Conservation (phyloP, 2,113 vertebrate genomes). For the Patagioenas fasciata region DNA sequence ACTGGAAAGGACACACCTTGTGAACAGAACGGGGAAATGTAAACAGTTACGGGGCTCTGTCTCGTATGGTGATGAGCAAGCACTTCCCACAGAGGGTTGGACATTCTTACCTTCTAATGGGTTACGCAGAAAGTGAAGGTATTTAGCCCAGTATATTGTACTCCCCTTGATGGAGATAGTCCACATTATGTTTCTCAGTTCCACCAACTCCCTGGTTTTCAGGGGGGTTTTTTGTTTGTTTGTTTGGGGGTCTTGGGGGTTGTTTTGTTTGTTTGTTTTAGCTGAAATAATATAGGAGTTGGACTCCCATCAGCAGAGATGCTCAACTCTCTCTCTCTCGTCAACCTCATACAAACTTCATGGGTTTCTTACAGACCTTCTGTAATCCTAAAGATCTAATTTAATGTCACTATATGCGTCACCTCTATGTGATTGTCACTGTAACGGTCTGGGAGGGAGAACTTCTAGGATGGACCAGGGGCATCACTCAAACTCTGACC, state of each 20-base stretch:
- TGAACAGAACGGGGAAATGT: background rate
- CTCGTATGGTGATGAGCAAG: background rate
- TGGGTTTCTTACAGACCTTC: background rate
- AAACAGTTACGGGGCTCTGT: background rate
- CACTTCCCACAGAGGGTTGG: background rate
- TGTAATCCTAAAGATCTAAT: background rate
- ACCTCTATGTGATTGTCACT: background rate
- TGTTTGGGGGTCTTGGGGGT: too few species aligned
- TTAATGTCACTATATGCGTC: background rate
- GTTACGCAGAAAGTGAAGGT: background rate
- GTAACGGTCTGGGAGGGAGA: background rate
- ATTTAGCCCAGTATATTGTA: background rate
- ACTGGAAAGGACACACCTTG: background rate
- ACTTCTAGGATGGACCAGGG: background rate
- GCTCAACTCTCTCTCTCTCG: background rate
- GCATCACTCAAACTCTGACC: background rate
- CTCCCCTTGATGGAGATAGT: background rate
- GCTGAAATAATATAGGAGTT: background rate
- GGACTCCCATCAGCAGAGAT: background rate
- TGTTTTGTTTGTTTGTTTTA: background rate
- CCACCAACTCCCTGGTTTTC: background rate
- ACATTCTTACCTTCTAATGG: background rate
- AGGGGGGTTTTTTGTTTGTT: too few species aligned
- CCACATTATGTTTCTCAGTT: background rate
- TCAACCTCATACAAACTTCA: rapidly evolving